Base-by-base conservation (phyloP, 2,113 vertebrate genomes). In the Perccottus glenii region DNA sequence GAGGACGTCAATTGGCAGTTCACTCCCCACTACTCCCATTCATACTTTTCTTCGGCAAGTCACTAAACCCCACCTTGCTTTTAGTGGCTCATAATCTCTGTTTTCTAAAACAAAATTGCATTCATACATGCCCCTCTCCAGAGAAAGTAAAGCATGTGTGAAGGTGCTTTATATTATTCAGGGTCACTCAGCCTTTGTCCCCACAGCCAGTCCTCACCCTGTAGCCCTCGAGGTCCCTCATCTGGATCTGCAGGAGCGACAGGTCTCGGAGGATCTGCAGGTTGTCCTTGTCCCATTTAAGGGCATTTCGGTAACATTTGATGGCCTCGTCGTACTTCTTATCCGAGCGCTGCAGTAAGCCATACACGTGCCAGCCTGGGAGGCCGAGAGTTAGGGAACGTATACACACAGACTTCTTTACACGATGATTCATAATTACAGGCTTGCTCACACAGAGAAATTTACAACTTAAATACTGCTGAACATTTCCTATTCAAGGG, bases 221-320 rank as follows among this genome's bases (percentile, higher is more conserved):
- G 85, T 98, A 98, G 73, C 95, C 96, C 89, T 98, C 96, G 88
- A 98, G 94, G 93, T 98, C 96, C 78, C 96, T 93, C 96, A 98
- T 98, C 88, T 98, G 96, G 89, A 98, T 98, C 85, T 98, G 96
- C 70, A 98, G 92, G 85, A 98, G 90, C 61, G 96, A 98, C 83
- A 98, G 94, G 85, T 98, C 96, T 84, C 96, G 91, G 83, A 98
- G 93, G 83, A 98, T 98, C 86, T 98, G 96, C 89, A 98, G 94
- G 93, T 98, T 98, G 93, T 98, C 96, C 89, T 96, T 97, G 92
- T 98, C 96, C 94, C 96, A 96, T 90, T 98, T 98, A 87, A 98
- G 92, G 67, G 96, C 96, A 82, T 98, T 98, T 81, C 96, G 94
- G 65, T 98, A 98, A 90, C 96, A 98, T 92, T 98, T 98, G 91